These are phyloP conservation scores for Euwallacea fornicatus DNA, from an alignment of 1,140 invertebrate genomes.

Conservation along the genomic window DNA sequence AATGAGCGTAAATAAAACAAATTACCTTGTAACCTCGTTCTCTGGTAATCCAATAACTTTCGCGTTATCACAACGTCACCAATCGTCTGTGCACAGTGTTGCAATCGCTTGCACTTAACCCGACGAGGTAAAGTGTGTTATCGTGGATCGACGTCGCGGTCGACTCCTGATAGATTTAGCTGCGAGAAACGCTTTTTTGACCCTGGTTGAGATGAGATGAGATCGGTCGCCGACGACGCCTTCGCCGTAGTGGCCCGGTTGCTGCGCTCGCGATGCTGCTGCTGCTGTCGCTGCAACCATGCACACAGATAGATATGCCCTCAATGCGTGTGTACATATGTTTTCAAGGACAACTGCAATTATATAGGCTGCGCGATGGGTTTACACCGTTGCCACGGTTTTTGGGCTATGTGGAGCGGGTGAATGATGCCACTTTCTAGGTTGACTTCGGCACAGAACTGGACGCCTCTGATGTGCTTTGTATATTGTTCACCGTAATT, in stretches of 20 bases:
- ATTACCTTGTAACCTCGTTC: slow-evolving; percentile 37
- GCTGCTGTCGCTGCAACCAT: slow-evolving; percentile 38
- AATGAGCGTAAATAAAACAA: slow-evolving; percentile 28
- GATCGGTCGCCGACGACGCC: slow-evolving; percentile 20
- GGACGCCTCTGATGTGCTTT: too few relatives aligned
- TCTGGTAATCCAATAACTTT: slow-evolving; percentile 37
- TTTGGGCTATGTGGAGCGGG: neutral
- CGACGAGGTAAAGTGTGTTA: slow-evolving; percentile 13
- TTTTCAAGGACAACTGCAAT: slow-evolving; percentile 46
- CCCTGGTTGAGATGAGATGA: slow-evolving; percentile 7
- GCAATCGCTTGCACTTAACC: slow-evolving; percentile 28
- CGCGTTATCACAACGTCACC: slow-evolving; percentile 36
- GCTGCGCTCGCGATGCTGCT: slow-evolving; percentile 10
- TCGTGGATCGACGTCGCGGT: slow-evolving; percentile 3
- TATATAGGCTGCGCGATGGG: slow-evolving; percentile 43
- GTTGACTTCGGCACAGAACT: too few relatives aligned
- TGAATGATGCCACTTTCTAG: too few relatives aligned
- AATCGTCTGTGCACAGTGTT: slow-evolving; percentile 29
- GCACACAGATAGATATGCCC: slow-evolving; percentile 43
- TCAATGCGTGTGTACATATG: slow-evolving; percentile 46
- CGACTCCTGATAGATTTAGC: slow-evolving; percentile 16
- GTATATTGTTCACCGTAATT: too few relatives aligned
- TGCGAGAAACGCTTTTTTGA: slow-evolving; percentile 17
- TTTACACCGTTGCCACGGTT: slow-evolving; percentile 17
- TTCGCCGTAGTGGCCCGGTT: slow-evolving; percentile 26